phyloP scores from a whole-genome alignment of 1,140 invertebrate genomes.

The Lucilia sericata region DNA sequence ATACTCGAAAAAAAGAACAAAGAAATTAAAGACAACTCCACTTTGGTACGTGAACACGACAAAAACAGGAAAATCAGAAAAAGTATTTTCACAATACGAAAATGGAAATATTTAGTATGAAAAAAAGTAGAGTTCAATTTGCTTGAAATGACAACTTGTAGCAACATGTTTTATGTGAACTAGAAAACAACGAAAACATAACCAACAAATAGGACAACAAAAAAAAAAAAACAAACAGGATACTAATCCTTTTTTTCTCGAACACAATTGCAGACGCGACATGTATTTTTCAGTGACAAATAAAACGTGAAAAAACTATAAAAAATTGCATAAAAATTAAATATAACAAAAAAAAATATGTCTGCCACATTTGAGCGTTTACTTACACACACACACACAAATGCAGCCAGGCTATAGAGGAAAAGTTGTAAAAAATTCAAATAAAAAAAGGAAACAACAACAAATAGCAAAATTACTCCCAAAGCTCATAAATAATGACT shows the following conservation, averaged over 20 bases:
- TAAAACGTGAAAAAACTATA: conserved; percentile 5
- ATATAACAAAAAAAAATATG: neutral
- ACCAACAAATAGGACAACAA: neutral
- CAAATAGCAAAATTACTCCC: conserved; percentile 10
- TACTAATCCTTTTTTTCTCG: neutral
- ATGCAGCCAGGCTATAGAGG: neutral
- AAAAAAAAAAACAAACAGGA: neutral
- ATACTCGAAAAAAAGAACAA: too few relatives aligned
- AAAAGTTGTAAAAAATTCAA: conserved; percentile 1
- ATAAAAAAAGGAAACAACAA: neutral
- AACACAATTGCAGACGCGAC: conserved; percentile 9
- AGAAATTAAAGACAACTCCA: too few relatives aligned
- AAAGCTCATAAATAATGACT: conserved; percentile 41
- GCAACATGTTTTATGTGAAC: conserved; percentile 11
- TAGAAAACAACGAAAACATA: neutral
- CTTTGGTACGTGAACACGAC: too few relatives aligned
- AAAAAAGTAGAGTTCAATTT: neutral
- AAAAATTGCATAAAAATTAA: neutral
- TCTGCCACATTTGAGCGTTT: neutral
- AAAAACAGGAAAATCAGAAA: too few relatives aligned
- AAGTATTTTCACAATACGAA: too few relatives aligned
- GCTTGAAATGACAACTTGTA: neutral
- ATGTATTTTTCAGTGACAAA: conserved; percentile 9
- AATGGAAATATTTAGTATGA: too few relatives aligned
- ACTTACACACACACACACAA: neutral